Base-by-base conservation (phyloP, 2,797 vertebrate species). In the Poliocrania exsul region DNA sequence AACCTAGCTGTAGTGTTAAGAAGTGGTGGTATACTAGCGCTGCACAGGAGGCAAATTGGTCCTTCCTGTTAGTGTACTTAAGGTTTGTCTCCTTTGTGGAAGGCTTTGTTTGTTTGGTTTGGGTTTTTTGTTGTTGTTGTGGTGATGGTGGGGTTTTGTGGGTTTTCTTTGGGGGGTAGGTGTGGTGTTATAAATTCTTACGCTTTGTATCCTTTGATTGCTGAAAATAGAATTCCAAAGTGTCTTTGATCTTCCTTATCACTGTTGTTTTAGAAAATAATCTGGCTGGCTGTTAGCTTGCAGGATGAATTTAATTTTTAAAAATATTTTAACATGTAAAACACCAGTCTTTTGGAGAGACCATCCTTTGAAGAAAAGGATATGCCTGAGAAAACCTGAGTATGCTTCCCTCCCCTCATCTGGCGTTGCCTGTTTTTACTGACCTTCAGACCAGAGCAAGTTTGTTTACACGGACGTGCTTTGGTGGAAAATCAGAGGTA, bases 131-230 rank as follows among this genome's bases (percentile, higher is more conserved):
- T 16, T 67, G 21, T 40, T 18, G 3, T 47, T 69, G 35, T 62
- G 18, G 10, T 33, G 16, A 17, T 51, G 46, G 46, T 47, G 46
- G 46, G 21, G 20, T 47, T 47, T 47, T 47, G 14, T 57, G 17
- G 6, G 19, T 6, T 74, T 62, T 42, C 47, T 29, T 6, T 1
- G 0, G 2, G 16, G 2, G 11, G 10, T 2, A 17, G 16, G 12
- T 20, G 8, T 47, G 14, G 13, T 69, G 13, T 78, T 49, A 21
- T 8, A 47, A 64, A n/a, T 74, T 92, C 26, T 75, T 92, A 26
- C 8, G 19, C 14, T 10, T 82, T 66, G 1, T 69, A 17, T 75
- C 9, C 20, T 3, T 33, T 84, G 66, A 25, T 69, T 57, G 31
- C 37, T 71, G 33, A 50, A 85, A 77, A 60, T 58, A 42, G 71